A percentile compares a stretch with the other conserved stretches of the same genome.
Evolutionary conservation across 2,113 vertebrate genomes (phyloP).

Genomic region (Marcusenius ussheri): DNA sequence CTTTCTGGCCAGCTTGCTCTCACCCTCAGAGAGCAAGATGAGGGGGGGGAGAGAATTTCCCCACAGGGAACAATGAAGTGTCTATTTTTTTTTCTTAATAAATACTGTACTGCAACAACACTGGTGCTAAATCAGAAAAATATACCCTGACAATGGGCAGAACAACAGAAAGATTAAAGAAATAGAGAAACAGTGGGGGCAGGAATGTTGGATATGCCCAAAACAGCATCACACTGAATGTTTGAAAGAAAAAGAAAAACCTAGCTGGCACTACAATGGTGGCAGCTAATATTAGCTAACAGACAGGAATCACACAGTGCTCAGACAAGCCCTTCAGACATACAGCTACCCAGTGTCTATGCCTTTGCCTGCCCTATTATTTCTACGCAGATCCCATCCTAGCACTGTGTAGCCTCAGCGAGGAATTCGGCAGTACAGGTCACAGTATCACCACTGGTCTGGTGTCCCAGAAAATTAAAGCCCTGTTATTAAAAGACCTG

Average conservation of each 20-base stretch:
- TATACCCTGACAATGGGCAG: background rate
- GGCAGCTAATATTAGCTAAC: background rate
- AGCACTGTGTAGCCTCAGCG: background rate
- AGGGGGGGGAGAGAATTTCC: background rate
- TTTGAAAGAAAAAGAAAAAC: background rate
- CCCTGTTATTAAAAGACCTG: background rate
- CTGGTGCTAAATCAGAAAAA: background rate
- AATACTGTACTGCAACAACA: background rate
- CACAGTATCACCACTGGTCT: background rate
- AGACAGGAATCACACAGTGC: constrained; percentile 6
- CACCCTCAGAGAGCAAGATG: background rate
- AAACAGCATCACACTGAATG: too few relatives aligned
- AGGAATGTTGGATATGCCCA: background rate
- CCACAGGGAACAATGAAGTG: background rate
- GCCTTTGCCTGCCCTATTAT: background rate
- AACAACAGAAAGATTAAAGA: background rate
- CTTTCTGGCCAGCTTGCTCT: background rate
- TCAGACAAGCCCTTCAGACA: background rate
- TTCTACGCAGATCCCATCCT: background rate
- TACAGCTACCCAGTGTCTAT: background rate
- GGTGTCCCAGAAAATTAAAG: background rate
- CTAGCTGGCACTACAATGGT: background rate
- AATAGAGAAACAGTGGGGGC: background rate
- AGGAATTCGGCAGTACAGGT: background rate
- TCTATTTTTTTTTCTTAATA: too few relatives aligned